Evolutionary conservation across 2,888 invertebrate genomes (phyloP).

Genomic region (Dinocampus coccinellae): DNA sequence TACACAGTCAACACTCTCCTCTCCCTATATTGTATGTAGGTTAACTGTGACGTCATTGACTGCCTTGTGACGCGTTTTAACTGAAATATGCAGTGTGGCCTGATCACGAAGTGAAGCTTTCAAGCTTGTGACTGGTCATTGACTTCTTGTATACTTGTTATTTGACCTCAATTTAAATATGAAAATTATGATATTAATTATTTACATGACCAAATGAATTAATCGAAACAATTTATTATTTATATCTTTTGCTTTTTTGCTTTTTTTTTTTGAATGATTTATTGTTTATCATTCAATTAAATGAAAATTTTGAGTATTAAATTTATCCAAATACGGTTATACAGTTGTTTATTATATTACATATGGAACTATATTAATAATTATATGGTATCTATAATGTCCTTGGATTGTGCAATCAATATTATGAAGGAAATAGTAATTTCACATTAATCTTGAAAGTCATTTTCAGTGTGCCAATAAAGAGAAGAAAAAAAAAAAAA

Average conservation of each 20-base stretch:
- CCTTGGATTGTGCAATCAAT: background rate
- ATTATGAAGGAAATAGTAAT: background rate
- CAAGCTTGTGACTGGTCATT: constrained; percentile 46
- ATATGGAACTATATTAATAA: too few species aligned
- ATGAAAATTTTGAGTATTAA: background rate
- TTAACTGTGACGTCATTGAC: constrained; percentile 60
- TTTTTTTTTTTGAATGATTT: too few species aligned
- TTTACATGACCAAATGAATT: background rate
- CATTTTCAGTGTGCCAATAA: constrained; percentile 5
- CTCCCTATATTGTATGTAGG: constrained; percentile 57
- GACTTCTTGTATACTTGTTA: constrained; percentile 36
- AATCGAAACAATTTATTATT: background rate
- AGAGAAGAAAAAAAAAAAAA: background rate
- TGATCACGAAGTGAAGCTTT: constrained; percentile 36
- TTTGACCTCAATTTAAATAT: constrained; percentile 15
- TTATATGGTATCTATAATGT: background rate
- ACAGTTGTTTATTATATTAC: too few species aligned
- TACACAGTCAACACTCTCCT: constrained; percentile 44
- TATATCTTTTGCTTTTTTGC: background rate
- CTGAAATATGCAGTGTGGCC: constrained; percentile 52
- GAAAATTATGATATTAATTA: background rate
- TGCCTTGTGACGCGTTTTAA: constrained; percentile 51
- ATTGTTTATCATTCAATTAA: background rate
- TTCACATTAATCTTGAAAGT: constrained; percentile 7
- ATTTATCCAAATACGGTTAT: background rate